Conservation (phyloP, 2,888 invertebrate species). For the Myathropa florea region DNA sequence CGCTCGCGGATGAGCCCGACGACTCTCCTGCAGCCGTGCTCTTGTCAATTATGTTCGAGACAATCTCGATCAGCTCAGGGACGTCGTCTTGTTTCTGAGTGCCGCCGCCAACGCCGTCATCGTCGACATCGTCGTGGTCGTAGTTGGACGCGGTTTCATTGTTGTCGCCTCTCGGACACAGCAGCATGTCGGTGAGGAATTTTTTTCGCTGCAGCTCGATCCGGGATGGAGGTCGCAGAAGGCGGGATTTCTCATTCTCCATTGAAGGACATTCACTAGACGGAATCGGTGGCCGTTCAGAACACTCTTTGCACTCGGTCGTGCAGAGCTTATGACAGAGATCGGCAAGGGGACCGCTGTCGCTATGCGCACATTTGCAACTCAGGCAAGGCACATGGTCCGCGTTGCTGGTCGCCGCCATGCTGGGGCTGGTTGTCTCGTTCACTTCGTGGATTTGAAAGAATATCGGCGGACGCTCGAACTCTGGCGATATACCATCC, state of each 20-base stretch:
- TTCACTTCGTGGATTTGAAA: conserved; percentile 72
- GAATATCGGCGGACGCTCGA: conserved; percentile 75
- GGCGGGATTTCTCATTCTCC: conserved; percentile 4
- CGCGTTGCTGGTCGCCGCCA: conserved; percentile 70
- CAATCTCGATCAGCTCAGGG: conserved; percentile 54
- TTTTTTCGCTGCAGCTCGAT: conserved; percentile 74
- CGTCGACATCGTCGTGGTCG: conserved; percentile 20
- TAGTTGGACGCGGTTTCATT: conserved; percentile 20
- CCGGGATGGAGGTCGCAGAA: conserved; percentile 67
- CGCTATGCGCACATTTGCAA: conserved; percentile 73
- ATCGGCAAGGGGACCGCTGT: conserved; percentile 74
- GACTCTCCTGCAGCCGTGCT: not conserved
- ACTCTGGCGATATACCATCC: conserved; percentile 73
- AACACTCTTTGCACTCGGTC: conserved; percentile 74
- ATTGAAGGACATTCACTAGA: conserved; percentile 58
- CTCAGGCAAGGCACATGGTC: conserved; percentile 74
- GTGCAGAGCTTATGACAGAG: conserved; percentile 78
- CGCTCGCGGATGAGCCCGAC: conserved; percentile 2
- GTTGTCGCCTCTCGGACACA: conserved; percentile 62
- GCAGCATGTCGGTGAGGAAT: conserved; percentile 74
- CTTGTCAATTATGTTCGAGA: conserved; percentile 59
- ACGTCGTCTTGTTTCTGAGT: conserved; percentile 27
- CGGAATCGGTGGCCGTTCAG: conserved; percentile 43
- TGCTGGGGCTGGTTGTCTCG: conserved; percentile 35
- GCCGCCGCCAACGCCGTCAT: not conserved